Evolutionary conservation across 2,888 invertebrate species (phyloP).

Genomic region (Leptodirus hochenwartii): DNA sequence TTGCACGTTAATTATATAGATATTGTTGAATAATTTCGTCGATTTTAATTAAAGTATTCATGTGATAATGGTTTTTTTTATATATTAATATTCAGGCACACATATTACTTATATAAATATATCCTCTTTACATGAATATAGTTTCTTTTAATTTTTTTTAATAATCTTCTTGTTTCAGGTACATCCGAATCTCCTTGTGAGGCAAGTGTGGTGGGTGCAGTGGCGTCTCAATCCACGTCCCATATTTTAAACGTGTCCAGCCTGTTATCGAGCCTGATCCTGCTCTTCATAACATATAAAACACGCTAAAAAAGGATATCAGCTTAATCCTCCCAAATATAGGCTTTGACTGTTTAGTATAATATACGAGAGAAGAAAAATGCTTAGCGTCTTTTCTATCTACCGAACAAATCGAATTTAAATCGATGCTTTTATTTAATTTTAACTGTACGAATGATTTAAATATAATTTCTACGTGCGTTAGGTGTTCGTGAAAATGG

Average conservation of each 20-base stretch:
- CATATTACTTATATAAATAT: not conserved
- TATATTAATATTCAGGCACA: not conserved
- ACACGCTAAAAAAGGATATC: too few relatives aligned
- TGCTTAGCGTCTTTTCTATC: too few relatives aligned
- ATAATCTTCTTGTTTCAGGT: conserved; percentile 17
- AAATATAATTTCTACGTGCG: too few relatives aligned
- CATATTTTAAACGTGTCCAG: not conserved
- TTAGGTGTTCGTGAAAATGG: too few relatives aligned
- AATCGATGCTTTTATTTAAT: too few relatives aligned
- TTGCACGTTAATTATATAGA: too few relatives aligned
- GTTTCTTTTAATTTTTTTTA: conserved; percentile 4
- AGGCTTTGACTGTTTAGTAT: not conserved
- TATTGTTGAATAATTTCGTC: not conserved
- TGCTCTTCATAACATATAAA: too few relatives aligned
- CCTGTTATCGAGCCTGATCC: not conserved
- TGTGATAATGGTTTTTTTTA: not conserved
- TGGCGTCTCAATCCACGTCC: conserved; percentile 13
- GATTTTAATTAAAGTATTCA: not conserved
- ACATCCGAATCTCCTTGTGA: conserved; percentile 24
- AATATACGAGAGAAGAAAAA: too few relatives aligned
- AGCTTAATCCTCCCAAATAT: conserved; percentile 1
- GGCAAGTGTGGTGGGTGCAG: conserved; percentile 17
- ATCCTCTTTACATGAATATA: too few relatives aligned
- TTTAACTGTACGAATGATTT: too few relatives aligned
- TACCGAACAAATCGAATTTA: too few relatives aligned